Evolutionary conservation across 30 jellyfish, hydroid and myxozoan species (phyloP), one percentile per base, ranked within the genome.

Genomic region (Aurelia sp.): DNA sequence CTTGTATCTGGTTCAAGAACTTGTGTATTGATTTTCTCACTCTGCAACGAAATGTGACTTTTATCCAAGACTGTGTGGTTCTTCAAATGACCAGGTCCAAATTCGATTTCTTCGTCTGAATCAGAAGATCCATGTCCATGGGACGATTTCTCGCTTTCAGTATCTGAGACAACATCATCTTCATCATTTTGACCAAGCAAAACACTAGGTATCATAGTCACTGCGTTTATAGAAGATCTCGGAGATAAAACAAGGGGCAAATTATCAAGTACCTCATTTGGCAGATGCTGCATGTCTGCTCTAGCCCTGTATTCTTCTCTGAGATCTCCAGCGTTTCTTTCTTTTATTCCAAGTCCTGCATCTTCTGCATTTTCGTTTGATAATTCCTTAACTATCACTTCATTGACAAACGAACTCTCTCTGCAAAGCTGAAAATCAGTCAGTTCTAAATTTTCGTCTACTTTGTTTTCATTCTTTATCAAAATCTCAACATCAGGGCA

Each of bases 261-360:
- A 63, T 84, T 62, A 27, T 72, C 88, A 8, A 63, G 41, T 24
- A 72, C 6, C 24, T 84, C 93, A 15, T 24, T 71, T 16, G 93
- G 93, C 24, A 84, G 40, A 41, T 77, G 63, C 11, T 53, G 92
- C n/a, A 84, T 52, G 63, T 84, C 93, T 40, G 85, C 81, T 73
- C 82, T 72, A 1, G 93, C 93, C 47, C 78, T 55, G 63, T 84
- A 84, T 63, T 84, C 93, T 66, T 73, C 93, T 69, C 93, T 84
- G 24, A 84, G 82, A 27, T 84, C 93, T 9, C 93, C 78, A 1
- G 86, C 57, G 35, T 30, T 17, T 5, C 84, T 78, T 4, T 22
- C 30, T 31, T 31, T 53, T 8, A 57, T 67, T 60, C 38, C 53
- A 22, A 2, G 69, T 13, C 16, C 76, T 15, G 31, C 31, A 20